phyloP scores from a whole-genome alignment of 1,140 invertebrate genomes.

The Tetranychus cinnabarinus region DNA sequence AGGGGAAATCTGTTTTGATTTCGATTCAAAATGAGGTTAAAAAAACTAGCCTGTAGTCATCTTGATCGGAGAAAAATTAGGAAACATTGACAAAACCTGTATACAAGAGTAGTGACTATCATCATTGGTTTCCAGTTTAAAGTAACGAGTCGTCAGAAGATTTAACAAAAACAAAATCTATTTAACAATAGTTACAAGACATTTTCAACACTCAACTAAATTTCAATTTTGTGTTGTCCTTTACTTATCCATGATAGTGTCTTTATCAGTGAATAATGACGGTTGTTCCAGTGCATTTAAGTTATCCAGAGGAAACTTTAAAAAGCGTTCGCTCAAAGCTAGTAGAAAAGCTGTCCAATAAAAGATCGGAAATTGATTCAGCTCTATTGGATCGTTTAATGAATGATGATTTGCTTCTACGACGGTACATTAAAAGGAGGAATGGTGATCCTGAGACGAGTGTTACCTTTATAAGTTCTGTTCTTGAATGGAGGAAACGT shows the following conservation, averaged over 20 bases:
- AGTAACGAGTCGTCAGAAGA: no score
- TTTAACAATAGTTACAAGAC: no score
- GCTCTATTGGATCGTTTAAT: background rate
- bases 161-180: no score
- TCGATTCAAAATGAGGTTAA: background rate
- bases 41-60: no score
- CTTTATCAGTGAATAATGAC: background rate
- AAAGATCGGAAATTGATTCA: background rate
- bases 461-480: background rate
- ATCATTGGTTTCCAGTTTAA: no score
- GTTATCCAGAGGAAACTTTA: background rate
- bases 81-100: no score
- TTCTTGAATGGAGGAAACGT: background rate
- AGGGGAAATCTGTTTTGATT: background rate
- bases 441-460: background rate
- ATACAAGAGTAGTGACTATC: no score
- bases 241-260: background rate
- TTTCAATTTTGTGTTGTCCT: no score
- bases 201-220: no score
- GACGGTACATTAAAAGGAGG: background rate
- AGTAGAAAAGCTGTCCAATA: background rate
- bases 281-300: background rate
- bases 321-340: background rate
- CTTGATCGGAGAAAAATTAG: no score
- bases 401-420: background rate